phyloP scores from a whole-genome alignment of 2,797 vertebrate genomes.

The Falco concolor region DNA sequence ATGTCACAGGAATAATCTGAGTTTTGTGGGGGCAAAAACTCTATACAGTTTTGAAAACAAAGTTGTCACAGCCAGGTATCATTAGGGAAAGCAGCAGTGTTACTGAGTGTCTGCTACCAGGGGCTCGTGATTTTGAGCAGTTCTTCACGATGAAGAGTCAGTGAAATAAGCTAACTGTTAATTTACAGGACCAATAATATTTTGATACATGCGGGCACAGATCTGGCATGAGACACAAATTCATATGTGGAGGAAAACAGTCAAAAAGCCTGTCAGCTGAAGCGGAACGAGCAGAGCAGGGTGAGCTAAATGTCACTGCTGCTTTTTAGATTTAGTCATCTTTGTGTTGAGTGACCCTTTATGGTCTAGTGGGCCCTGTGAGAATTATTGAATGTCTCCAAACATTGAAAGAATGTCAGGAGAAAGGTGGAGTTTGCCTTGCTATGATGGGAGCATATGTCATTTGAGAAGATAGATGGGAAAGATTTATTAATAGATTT shows the following conservation, averaged over 20 bases:
- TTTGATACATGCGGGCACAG: neutral
- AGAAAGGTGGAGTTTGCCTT: neutral
- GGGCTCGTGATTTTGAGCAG: neutral
- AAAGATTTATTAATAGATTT: neutral
- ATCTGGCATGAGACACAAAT: neutral
- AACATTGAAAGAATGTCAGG: neutral
- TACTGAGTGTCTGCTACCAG: neutral
- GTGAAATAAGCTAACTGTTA: neutral
- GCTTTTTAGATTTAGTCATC: neutral
- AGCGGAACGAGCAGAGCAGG: neutral
- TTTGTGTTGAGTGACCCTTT: neutral
- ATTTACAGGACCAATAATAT: neutral
- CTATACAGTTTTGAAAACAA: neutral
- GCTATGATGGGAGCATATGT: neutral
- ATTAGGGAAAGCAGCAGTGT: neutral
- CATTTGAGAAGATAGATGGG: neutral
- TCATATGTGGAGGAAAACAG: neutral
- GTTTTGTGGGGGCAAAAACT: neutral
- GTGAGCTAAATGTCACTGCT: neutral
- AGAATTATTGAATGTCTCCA: neutral
- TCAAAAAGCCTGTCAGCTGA: neutral
- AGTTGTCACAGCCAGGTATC: neutral
- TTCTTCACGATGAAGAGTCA: neutral
- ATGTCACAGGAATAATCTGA: neutral
- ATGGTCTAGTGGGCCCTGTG: neutral